Conservation (phyloP, 1,140 invertebrate genomes). For the Heterodera carotae region DNA sequence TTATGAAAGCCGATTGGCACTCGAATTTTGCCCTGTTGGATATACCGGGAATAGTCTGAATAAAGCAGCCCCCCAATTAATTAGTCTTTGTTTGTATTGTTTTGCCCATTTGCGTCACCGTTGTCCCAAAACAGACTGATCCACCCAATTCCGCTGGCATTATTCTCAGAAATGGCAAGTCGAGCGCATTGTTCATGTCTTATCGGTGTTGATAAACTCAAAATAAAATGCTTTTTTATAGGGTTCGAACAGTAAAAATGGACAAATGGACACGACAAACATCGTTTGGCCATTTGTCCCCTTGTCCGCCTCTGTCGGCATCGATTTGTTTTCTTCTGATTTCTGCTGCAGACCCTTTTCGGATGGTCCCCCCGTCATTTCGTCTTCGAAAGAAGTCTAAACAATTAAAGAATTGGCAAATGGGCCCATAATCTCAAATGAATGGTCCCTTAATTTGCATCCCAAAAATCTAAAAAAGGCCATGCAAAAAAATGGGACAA, state of each 20-base stretch:
- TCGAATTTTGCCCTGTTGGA: conserved; percentile 38
- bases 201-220: background rate
- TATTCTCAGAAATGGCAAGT: conserved; percentile 17
- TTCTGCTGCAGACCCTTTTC: too few species aligned
- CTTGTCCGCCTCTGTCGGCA: too few species aligned
- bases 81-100: background rate
- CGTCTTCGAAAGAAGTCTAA: too few species aligned
- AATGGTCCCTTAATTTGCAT: background rate
- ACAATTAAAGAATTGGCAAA: too few species aligned
- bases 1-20: conserved; percentile 46
- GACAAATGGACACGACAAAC: too few species aligned
- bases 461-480: too few species aligned
- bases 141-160: conserved; percentile 8
- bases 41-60: conserved; percentile 48
- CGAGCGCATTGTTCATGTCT: background rate
- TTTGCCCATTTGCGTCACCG: conserved; percentile 14
- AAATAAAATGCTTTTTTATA: background rate
- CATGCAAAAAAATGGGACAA: too few species aligned
- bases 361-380: too few species aligned
- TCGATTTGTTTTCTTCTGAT: too few species aligned
- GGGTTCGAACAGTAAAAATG: background rate
- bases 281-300: background rate
- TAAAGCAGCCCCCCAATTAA: conserved; percentile 19
- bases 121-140: conserved; percentile 46
- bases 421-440: too few species aligned